Conservation (phyloP, 2,113 vertebrate genomes). For the Asarcornis scutulata region DNA sequence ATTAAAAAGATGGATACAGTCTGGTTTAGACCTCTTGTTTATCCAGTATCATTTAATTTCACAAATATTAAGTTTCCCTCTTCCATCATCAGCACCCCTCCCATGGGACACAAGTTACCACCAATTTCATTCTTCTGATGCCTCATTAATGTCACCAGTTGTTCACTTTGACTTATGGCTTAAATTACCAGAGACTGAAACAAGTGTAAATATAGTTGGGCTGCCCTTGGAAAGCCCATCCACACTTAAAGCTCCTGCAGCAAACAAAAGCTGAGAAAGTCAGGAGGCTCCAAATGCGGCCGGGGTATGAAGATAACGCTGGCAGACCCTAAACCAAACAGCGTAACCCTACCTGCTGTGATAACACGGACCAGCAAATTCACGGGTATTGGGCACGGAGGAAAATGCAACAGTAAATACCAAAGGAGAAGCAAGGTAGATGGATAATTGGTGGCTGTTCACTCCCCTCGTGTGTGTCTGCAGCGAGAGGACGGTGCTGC, state of each 20-base stretch:
- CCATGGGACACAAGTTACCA: constrained; percentile 9
- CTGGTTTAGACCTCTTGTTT: constrained; percentile 36
- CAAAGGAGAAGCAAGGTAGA: background rate
- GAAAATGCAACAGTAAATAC: accelerated
- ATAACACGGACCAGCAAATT: background rate
- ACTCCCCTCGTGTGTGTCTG: background rate
- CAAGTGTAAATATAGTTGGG: background rate
- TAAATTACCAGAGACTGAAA: constrained; percentile 20
- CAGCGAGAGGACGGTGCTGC: background rate
- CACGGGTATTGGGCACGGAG: accelerated
- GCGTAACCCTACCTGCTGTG: accelerated
- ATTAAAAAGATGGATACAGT: constrained; percentile 44
- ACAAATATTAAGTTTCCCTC: constrained; percentile 55
- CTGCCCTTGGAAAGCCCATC: background rate
- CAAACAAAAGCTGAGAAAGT: background rate
- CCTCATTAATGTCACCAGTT: constrained; percentile 51
- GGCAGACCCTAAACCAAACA: background rate
- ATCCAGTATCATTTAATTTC: constrained; percentile 31
- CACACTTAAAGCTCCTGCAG: background rate
- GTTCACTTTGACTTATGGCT: constrained; percentile 34
- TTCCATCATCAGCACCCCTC: constrained; percentile 18
- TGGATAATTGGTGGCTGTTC: background rate
- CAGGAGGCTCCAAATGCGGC: background rate
- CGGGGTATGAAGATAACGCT: background rate
- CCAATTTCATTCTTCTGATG: background rate